Base-by-base conservation (phyloP, 2,797 vertebrate species). In the Artibeus jamaicensis region DNA sequence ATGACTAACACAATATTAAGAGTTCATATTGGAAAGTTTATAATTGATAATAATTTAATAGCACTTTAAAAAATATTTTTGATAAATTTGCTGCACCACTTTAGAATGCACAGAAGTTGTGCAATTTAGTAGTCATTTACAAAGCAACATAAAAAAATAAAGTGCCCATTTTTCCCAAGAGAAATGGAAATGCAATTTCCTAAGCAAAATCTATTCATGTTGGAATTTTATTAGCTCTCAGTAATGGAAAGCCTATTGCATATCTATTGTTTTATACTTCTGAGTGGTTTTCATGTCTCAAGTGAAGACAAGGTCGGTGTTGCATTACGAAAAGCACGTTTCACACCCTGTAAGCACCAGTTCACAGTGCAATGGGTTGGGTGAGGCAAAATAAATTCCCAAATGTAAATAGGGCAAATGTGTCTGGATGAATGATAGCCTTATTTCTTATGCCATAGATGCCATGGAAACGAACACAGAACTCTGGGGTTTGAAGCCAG, bases 221-320 rank as follows among this genome's bases (percentile, higher is more conserved):
- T 91, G 37, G 96, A 93, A 73, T 62, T 98, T 95, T 96, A 98
- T 97, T 97, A 97, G 96, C 88, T 81, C 97, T 95, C 74, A 94
- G 48, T 96, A 97, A 97, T 96, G 84, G 94, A 94, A 97, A 97
- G 67, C 46, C 95, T 93, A 91, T 94, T 95, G 95, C 97, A 96
- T 84, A 68, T 90, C 84, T 92, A 98, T 92, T 91, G 93, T 96
- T 96, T 97, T 84, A 89, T 65, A 5, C 70, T 97, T 57, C 76
- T 88, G 90, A 89, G 97, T 32, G 86, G 91, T 92, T 94, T 55
- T 29, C 92, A 93, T 77, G 91, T 93, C 9, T 96, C 94, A 90
- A 94, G 96, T 65, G 48, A 92, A 79, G 96, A 62, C 48, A 32
- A 32, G 42, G 79, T 74, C n/a, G 59, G 88, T 29, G 94, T 71